Percentiles rank a stretch among this genome's conserved stretches.
Conservation (phyloP, 1,140 invertebrate species). For the Drosophila carrolli region DNA sequence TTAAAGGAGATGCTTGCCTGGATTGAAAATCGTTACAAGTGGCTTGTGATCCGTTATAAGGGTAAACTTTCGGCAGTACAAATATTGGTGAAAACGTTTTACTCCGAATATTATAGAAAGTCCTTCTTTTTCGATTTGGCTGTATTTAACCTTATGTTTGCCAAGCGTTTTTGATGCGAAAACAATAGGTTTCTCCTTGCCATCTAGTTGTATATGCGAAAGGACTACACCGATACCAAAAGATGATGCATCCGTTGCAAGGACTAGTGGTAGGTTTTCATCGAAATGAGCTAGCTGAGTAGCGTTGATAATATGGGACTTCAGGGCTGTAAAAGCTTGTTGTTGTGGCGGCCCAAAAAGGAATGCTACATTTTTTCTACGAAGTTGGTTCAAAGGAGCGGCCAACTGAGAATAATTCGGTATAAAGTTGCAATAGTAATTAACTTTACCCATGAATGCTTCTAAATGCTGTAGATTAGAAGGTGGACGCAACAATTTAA, state of each 20-base stretch:
- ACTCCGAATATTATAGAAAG: slow-evolving; percentile 9
- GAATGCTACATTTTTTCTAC: neutral
- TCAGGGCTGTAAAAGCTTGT: too few relatives aligned
- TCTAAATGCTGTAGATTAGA: neutral
- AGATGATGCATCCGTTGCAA: neutral
- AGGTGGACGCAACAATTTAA: neutral
- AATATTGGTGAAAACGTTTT: slow-evolving; percentile 16
- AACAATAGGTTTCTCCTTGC: slow-evolving; percentile 1
- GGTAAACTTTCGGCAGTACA: slow-evolving; percentile 2
- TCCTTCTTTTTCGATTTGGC: neutral
- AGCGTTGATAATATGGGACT: too few relatives aligned
- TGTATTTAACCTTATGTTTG: neutral
- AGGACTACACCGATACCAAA: slow-evolving; percentile 1
- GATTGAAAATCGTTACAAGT: slow-evolving; percentile 4
- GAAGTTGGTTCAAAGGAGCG: neutral
- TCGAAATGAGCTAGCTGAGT: too few relatives aligned
- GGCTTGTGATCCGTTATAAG: slow-evolving; percentile 6
- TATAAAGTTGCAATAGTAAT: too few relatives aligned
- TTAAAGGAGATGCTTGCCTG: slow-evolving; percentile 13
- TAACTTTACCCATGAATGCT: too few relatives aligned
- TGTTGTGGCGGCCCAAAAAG: too few relatives aligned
- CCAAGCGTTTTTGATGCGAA: slow-evolving; percentile 4
- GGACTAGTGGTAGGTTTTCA: neutral
- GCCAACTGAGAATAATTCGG: neutral
- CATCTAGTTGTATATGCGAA: slow-evolving; percentile 2